A percentile compares a stretch with the other conserved stretches of the same genome.
phyloP scores from a whole-genome alignment of 2,113 vertebrate species.

The Spheniscus mendiculus region DNA sequence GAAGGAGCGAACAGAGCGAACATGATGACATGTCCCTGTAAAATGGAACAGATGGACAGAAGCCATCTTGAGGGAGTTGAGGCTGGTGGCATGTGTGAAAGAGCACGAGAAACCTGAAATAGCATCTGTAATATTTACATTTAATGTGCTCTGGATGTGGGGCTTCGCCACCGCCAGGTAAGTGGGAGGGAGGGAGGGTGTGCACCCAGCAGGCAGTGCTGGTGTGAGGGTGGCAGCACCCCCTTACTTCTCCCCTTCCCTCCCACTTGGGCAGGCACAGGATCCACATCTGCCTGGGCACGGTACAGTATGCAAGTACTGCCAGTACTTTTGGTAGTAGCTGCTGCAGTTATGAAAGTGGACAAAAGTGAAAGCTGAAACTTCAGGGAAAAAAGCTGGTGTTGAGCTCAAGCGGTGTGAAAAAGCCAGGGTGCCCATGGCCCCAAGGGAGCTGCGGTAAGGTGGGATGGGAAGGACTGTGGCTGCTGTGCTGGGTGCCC shows the following conservation, averaged over 20 bases:
- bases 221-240: accelerated
- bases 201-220: background rate
- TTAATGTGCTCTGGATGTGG: background rate
- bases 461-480: background rate
- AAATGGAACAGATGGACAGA: background rate
- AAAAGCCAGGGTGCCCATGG: accelerated
- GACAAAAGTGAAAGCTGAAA: background rate
- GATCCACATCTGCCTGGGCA: background rate
- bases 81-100: background rate
- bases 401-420: accelerated
- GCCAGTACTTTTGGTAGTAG: background rate
- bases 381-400: accelerated
- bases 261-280: background rate
- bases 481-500: too few relatives aligned
- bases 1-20: background rate
- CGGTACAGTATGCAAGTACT: accelerated
- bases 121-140: background rate
- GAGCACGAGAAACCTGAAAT: background rate
- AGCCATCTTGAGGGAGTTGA: background rate
- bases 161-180: background rate
- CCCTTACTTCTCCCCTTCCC: background rate
- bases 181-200: too few relatives aligned
- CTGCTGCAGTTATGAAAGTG: background rate
- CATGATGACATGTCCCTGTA: accelerated
- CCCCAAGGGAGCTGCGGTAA: accelerated